Percentiles rank a stretch among this genome's conserved stretches.
Evolutionary conservation across 2,797 vertebrate species (phyloP).

Genomic region (Rhodeus uyekii): DNA sequence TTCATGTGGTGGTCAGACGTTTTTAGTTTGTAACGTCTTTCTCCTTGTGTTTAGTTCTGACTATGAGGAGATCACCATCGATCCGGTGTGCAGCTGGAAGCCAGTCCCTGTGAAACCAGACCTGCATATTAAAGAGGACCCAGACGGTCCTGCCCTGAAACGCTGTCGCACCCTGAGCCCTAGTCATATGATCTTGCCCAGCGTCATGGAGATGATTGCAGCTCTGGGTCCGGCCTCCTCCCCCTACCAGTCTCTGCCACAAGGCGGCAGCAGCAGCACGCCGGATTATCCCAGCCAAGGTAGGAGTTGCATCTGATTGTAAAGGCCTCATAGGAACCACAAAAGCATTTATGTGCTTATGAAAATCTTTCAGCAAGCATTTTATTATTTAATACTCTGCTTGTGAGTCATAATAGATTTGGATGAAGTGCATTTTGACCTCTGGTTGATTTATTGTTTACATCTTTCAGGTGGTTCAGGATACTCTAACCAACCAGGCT

Average conservation of each 20-base stretch:
- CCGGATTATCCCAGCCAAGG: constrained; percentile 84
- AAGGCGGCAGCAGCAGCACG: constrained; percentile 71
- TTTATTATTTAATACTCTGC: not conserved
- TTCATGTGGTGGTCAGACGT: not conserved
- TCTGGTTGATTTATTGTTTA: constrained; percentile 15
- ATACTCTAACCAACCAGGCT: constrained; percentile 82
- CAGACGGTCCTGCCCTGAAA: constrained; percentile 88
- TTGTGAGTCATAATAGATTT: not conserved
- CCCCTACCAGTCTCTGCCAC: constrained; percentile 78
- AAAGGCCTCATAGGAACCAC: not conserved
- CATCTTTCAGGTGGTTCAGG: constrained; percentile 75
- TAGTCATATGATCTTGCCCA: constrained; percentile 91
- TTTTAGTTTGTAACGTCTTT: not conserved
- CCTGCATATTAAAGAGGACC: constrained; percentile 90
- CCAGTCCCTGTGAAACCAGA: constrained; percentile 93
- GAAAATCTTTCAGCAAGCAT: not conserved
- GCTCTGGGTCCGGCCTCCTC: constrained; percentile 85
- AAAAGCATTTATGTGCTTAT: not conserved
- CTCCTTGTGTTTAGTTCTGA: constrained; percentile 78
- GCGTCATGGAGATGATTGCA: constrained; percentile 95
- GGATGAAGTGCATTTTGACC: not conserved
- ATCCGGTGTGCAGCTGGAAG: constrained; percentile 94
- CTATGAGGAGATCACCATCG: constrained; percentile 96
- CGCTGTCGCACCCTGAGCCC: constrained; percentile 94
- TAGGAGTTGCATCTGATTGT: not conserved